These are phyloP conservation scores for Myopa testacea DNA, from an alignment of 2,888 invertebrate genomes.

Conservation along the genomic window DNA sequence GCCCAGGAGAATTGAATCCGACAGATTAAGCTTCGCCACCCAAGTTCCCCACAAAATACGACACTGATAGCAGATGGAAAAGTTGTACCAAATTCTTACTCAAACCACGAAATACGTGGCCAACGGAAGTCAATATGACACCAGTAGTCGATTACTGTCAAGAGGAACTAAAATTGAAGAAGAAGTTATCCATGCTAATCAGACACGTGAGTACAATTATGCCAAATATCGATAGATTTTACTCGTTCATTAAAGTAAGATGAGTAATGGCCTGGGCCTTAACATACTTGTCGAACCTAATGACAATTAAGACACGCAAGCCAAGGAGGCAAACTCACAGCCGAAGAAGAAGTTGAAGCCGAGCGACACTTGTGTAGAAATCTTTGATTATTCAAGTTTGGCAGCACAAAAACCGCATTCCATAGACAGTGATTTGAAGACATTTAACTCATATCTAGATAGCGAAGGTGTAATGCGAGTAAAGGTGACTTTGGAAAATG, in stretches of 20 bases:
- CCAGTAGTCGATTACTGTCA: neutral
- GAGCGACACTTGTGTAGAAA: no score
- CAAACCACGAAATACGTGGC: conserved; percentile 23
- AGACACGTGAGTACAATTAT: neutral
- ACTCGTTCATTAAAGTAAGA: neutral
- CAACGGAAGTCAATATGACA: neutral
- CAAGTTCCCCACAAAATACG: no score
- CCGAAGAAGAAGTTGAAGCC: conserved; percentile 10
- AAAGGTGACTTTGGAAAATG: no score
- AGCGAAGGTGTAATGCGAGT: no score
- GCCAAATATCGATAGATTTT: conserved; percentile 20
- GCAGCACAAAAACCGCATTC: no score
- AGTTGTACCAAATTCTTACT: neutral
- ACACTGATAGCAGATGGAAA: no score
- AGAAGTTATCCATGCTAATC: neutral
- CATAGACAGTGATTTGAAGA: no score
- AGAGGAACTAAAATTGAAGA: neutral
- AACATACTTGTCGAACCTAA: neutral
- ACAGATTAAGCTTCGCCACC: no score
- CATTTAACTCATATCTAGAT: no score
- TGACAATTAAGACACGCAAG: neutral
- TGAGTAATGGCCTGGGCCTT: conserved; percentile 23
- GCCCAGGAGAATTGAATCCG: no score
- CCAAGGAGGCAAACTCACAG: neutral
- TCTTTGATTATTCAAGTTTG: no score